A percentile compares a stretch with the other conserved stretches of the same genome.
Conservation (phyloP, 2,888 invertebrate genomes). For the Cosmia trapezina region DNA sequence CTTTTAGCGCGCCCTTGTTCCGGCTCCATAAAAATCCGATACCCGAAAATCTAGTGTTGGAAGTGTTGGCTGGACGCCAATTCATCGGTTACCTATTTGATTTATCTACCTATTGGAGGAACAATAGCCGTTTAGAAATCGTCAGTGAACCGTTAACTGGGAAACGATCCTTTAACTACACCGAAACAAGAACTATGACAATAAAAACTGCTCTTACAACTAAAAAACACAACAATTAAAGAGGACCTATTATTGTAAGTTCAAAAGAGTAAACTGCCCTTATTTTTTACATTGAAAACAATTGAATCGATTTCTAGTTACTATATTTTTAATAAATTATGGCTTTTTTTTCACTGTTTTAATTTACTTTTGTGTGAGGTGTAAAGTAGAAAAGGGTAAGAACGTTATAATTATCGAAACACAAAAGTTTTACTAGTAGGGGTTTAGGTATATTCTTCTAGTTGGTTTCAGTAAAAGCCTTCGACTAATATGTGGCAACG, state of each 20-base stretch:
- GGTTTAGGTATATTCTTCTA: too few species aligned
- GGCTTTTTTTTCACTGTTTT: neutral
- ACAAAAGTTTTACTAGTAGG: neutral
- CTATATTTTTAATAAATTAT: neutral
- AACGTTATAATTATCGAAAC: neutral
- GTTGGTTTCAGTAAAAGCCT: neutral
- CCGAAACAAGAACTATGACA: constrained; percentile 4
- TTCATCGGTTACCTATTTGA: constrained; percentile 7
- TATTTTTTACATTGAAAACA: too few species aligned
- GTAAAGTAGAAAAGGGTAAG: neutral
- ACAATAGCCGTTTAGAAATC: constrained; percentile 19
- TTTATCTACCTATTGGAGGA: neutral
- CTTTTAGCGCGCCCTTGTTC: constrained; percentile 14
- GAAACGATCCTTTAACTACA: constrained; percentile 1
- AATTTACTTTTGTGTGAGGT: too few species aligned
- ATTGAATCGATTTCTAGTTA: neutral
- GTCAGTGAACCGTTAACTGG: neutral
- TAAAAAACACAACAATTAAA: neutral
- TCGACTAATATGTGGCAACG: neutral
- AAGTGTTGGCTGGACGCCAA: neutral
- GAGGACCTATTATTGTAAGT: neutral
- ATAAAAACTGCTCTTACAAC: neutral
- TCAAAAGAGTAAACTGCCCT: neutral
- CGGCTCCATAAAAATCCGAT: neutral
- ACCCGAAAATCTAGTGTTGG: constrained; percentile 12